A percentile compares a stretch with the other conserved stretches of the same genome.
Evolutionary conservation across 2,113 vertebrate genomes (phyloP).

Genomic region (Dermatemys mawii): DNA sequence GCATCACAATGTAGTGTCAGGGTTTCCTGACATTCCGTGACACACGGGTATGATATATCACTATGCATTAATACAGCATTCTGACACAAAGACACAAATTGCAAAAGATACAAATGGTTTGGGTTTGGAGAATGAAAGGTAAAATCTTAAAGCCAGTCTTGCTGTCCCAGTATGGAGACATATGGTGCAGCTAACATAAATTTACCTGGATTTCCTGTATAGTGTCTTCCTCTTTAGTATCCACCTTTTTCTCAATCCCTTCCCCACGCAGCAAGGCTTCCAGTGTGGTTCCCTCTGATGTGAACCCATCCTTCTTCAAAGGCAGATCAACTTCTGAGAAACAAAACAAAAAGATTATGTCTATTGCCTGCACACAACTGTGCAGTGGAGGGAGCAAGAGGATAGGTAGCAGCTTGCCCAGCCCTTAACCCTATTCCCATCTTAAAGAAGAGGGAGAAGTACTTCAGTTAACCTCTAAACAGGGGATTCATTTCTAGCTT

Average conservation of each 20-base stretch:
- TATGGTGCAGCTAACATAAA: not conserved
- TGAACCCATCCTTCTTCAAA: constrained; percentile 86
- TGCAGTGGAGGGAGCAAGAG: not conserved
- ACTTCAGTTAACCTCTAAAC: not conserved
- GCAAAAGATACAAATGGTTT: not conserved
- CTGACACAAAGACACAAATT: not conserved
- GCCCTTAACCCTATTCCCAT: not conserved
- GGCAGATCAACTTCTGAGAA: constrained; percentile 85
- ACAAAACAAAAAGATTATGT: constrained; percentile 29
- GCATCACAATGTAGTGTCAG: not conserved
- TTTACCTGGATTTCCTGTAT: constrained; percentile 95
- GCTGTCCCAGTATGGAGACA: not conserved
- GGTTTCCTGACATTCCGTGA: constrained; percentile 34
- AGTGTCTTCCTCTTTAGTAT: constrained; percentile 92
- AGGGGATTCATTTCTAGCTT: not conserved
- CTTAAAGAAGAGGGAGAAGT: not conserved
- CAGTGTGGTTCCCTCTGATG: constrained; percentile 91
- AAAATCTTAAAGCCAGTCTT: not conserved
- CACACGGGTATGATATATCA: not conserved
- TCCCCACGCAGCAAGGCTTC: constrained; percentile 94
- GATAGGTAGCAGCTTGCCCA: not conserved
- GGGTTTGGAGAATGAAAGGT: not conserved
- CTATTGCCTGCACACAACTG: not conserved
- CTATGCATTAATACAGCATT: constrained; percentile 5
- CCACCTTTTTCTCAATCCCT: constrained; percentile 89